These are phyloP conservation scores for Hydroisotoma schaefferi DNA, from an alignment of 2,888 invertebrate genomes.

Conservation along the genomic window DNA sequence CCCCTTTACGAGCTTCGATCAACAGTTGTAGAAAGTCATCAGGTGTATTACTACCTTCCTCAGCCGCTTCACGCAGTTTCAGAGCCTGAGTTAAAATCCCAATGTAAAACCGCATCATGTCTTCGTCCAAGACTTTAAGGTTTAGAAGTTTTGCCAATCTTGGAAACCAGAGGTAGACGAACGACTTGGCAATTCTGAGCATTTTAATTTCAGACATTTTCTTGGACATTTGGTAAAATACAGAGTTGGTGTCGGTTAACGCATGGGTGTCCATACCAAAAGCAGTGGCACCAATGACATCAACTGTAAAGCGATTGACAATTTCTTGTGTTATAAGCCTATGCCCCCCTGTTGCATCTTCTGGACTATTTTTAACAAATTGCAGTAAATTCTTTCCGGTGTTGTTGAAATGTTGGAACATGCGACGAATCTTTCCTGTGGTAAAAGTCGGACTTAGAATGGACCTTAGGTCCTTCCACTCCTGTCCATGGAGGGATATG, in stretches of 20 bases:
- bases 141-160: constrained; percentile 13
- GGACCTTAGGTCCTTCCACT: constrained; percentile 39
- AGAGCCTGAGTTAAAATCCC: constrained; percentile 25
- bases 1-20: constrained; percentile 29
- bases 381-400: constrained; percentile 27
- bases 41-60: constrained; percentile 24
- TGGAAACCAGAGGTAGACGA: constrained; percentile 14
- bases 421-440: constrained; percentile 29
- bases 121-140: constrained; percentile 16
- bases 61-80: constrained; percentile 16
- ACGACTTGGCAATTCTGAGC: constrained; percentile 7
- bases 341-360: constrained; percentile 6
- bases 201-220: constrained; percentile 25
- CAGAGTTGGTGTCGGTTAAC: constrained; percentile 49
- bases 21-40: constrained; percentile 41
- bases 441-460: constrained; percentile 42
- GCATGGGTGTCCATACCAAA: constrained; percentile 51
- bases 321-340: constrained; percentile 34
- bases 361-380: constrained; percentile 27
- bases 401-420: constrained; percentile 41
- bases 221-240: constrained; percentile 50
- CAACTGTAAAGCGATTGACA: constrained; percentile 46
- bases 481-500: constrained; percentile 26
- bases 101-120: constrained; percentile 31
- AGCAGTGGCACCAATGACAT: constrained; percentile 52